phyloP scores from a whole-genome alignment of 2,113 vertebrate genomes.

The Podilymbus podiceps region DNA sequence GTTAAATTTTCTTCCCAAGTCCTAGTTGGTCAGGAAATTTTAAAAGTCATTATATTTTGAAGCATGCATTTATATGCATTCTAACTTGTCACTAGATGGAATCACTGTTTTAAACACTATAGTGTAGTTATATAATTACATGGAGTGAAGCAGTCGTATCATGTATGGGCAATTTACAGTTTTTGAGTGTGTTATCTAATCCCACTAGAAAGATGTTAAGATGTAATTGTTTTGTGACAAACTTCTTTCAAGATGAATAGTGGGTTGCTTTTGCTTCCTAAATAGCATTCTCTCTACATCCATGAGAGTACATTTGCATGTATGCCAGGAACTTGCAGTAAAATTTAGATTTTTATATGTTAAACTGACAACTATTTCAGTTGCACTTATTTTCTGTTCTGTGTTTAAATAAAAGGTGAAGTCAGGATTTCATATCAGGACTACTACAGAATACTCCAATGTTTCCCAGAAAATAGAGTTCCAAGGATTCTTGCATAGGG shows the following conservation, averaged over 20 bases:
- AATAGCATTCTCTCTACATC: neutral
- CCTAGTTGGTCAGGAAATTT: neutral
- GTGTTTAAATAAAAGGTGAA: neutral
- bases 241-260: neutral
- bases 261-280: neutral
- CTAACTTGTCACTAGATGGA: neutral
- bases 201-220: neutral
- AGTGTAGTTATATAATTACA: neutral
- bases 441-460: neutral
- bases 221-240: neutral
- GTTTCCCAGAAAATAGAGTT: neutral
- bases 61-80: neutral
- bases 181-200: neutral
- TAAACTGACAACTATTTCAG: constrained; percentile 1
- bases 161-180: neutral
- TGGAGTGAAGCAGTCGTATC: neutral
- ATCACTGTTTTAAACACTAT: neutral
- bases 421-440: neutral
- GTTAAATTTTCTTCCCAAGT: neutral
- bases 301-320: neutral
- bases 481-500: neutral
- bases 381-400: neutral
- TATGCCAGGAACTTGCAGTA: neutral
- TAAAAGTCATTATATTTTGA: neutral
- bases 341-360: neutral